phyloP scores from a whole-genome alignment of 2,888 invertebrate species.

The Epirrhoe tristata region DNA sequence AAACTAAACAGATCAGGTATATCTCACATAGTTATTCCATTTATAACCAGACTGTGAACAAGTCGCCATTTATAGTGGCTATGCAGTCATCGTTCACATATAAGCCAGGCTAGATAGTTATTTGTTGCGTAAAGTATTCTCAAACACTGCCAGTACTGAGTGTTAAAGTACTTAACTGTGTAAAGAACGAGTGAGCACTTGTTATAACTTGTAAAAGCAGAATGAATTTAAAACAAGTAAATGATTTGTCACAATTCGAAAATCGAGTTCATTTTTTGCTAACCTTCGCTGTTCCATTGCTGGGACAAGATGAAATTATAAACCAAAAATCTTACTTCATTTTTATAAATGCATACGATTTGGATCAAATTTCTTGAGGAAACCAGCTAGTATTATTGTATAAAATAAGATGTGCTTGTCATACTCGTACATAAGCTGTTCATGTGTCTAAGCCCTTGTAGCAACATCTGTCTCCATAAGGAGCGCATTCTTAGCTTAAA shows the following conservation, averaged over 20 bases:
- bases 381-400: too few species aligned
- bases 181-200: background rate
- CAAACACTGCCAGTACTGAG: background rate
- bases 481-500: conserved; percentile 39
- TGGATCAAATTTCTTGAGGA: too few species aligned
- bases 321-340: too few species aligned
- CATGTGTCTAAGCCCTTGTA: conserved; percentile 13
- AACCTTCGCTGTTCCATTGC: too few species aligned
- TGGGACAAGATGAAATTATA: too few species aligned
- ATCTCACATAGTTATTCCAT: conserved; percentile 33
- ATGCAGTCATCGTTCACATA: conserved; percentile 45
- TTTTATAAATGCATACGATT: too few species aligned
- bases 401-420: background rate
- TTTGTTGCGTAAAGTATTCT: background rate
- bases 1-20: conserved; percentile 1
- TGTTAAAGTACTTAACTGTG: background rate
- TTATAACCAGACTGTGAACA: conserved; percentile 36
- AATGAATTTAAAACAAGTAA: too few species aligned
- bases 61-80: conserved; percentile 49
- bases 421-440: background rate
- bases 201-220: background rate
- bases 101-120: conserved; percentile 22
- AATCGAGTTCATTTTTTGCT: too few species aligned
- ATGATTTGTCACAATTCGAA: too few species aligned
- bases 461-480: conserved; percentile 16